phyloP scores from a whole-genome alignment of 53 echinoderm and acorn worm species.

The Mesocentrotus franciscanus region DNA sequence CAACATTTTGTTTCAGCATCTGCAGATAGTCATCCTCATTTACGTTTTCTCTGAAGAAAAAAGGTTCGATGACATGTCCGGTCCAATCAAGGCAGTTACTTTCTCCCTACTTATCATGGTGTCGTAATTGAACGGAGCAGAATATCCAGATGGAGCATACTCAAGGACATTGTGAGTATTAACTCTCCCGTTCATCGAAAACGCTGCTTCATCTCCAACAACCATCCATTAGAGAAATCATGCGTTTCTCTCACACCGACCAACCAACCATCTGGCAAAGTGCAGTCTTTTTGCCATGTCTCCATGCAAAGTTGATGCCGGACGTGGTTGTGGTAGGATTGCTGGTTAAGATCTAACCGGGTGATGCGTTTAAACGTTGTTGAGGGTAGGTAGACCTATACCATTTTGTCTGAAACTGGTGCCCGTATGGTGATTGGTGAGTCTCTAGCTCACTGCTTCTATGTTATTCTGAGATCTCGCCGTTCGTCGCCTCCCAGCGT shows the following conservation, averaged over 20 bases:
- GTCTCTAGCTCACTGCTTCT: no score
- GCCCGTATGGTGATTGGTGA: no score
- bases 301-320: neutral
- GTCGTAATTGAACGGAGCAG: neutral
- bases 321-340: neutral
- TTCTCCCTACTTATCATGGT: neutral
- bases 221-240: neutral
- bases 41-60: neutral
- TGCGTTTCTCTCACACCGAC: neutral
- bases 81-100: no score
- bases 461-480: no score
- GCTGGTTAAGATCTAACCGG: neutral
- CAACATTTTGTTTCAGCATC: neutral
- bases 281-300: neutral
- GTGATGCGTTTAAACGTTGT: neutral
- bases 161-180: neutral
- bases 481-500: no score
- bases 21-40: neutral
- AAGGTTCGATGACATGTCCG: neutral
- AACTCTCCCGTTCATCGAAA: neutral
- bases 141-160: neutral
- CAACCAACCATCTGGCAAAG: neutral
- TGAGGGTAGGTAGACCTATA: neutral
- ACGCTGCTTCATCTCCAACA: neutral
- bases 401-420: neutral